Conservation (phyloP, 2,888 invertebrate species). For the Lordiphosa andalusiaca region DNA sequence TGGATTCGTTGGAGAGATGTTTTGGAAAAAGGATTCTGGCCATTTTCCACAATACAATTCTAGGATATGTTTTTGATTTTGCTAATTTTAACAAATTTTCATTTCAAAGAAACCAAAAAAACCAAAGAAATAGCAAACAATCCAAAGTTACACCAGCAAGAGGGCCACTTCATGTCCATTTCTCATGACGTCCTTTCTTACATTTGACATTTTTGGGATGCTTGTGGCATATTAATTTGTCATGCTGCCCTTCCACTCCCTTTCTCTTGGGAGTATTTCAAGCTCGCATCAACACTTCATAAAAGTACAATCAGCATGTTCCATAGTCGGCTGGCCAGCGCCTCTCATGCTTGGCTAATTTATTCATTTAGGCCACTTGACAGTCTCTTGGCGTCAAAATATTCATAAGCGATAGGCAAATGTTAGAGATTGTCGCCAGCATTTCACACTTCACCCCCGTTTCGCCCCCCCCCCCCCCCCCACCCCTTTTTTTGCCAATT, state of each 20-base stretch:
- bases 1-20: too few relatives aligned
- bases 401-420: constrained; percentile 66
- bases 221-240: constrained; percentile 2
- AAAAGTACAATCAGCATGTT: constrained; percentile 54
- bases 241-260: not conserved
- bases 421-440: constrained; percentile 38
- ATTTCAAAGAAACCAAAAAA: too few relatives aligned
- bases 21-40: too few relatives aligned
- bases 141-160: too few relatives aligned
- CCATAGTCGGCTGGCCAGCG: constrained; percentile 30
- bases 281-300: constrained; percentile 57
- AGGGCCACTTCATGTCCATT: too few relatives aligned
- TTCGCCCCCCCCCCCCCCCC: not conserved
- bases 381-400: constrained; percentile 56
- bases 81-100: too few relatives aligned
- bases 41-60: too few relatives aligned
- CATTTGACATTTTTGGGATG: not conserved
- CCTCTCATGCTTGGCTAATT: constrained; percentile 47
- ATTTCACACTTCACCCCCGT: constrained; percentile 10
- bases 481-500: constrained; percentile 32
- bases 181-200: too few relatives aligned
- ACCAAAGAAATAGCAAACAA: too few relatives aligned
- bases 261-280: constrained; percentile 5
- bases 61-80: too few relatives aligned
- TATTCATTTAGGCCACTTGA: constrained; percentile 59